Base-by-base conservation (phyloP, 53 echinoderm and acorn worm genomes). In the Pentamera pediparva region DNA sequence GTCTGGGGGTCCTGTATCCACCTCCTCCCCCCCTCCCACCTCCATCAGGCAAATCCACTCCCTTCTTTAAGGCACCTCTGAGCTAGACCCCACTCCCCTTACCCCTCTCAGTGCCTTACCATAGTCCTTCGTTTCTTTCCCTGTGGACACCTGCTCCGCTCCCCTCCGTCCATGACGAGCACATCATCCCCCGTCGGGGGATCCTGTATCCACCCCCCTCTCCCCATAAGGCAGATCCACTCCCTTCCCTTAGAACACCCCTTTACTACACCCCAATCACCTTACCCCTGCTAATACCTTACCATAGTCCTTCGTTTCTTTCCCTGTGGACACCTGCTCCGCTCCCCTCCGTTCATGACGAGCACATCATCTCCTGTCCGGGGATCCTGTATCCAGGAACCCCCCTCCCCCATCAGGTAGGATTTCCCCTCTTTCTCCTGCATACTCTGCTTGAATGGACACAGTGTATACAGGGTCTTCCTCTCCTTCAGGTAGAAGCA, bases 291-390 rank as follows among this genome's bases (percentile, higher is more conserved):
- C n/a, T n/a, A n/a, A 81, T 38, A 31, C 74, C 92, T 79, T 65
- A 93, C 93, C 70, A 70, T 47, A 5, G 93, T 81, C 30, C 67
- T 83, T 35, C 93, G 61, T 40, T 43, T 65, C 10, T 6, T 40
- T 18, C 41, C 78, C 25, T 52, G 39, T 0, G 93, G 86, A 38
- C 93, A 93, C 6, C 72, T 79, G n/a, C 84, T 59, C 37, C 60
- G 83, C 78, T 93, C 89, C 4, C 93, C 93, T 6, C 62, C 77
- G 34, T 69, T 38, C 93, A 93, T 93, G 25, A 92, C 41, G 15
- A 92, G 52, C 13, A 88, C 59, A 40, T 75, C 47, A 41, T 62
- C 78, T 72, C 82, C 82, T 12, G 49, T 48, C 49, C 20, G 17
- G 30, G 70, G 70, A 32, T 50, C 70, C 7, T 31, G 24, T 49